Evolutionary conservation across 2,797 vertebrate species (phyloP).

Genomic region (Acrossocheilus wenchowensis): DNA sequence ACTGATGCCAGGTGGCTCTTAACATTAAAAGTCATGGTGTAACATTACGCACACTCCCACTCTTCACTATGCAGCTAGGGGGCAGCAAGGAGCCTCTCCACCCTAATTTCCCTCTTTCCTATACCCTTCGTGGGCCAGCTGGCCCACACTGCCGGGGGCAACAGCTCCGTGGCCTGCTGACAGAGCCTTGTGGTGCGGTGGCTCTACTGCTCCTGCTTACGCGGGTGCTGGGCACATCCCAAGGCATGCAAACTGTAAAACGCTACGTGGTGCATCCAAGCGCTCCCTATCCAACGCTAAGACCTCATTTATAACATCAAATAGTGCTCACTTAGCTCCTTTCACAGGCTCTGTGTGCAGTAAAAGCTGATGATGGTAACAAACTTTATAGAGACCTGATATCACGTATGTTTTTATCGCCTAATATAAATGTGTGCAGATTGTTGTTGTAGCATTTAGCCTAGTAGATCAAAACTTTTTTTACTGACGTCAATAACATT

Average conservation of each 20-base stretch:
- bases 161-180: conserved; percentile 78
- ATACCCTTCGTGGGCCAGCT: conserved; percentile 76
- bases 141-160: conserved; percentile 78
- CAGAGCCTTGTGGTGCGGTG: conserved; percentile 79
- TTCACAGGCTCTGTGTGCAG: conserved; percentile 45
- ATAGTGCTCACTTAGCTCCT: conserved; percentile 57
- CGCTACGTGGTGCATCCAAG: conserved; percentile 51
- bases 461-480: background rate
- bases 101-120: conserved; percentile 59
- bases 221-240: conserved; percentile 49
- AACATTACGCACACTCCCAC: conserved; percentile 1
- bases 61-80: conserved; percentile 48
- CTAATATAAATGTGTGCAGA: background rate
- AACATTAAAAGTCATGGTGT: background rate
- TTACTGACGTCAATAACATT: background rate
- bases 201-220: conserved; percentile 74
- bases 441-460: background rate
- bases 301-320: conserved; percentile 53
- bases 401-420: conserved; percentile 18
- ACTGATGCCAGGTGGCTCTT: background rate
- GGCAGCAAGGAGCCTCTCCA: conserved; percentile 58
- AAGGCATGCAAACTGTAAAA: conserved; percentile 62
- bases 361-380: conserved; percentile 44
- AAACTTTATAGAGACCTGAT: conserved; percentile 14
- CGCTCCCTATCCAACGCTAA: conserved; percentile 40